A percentile compares a stretch with the other conserved stretches of the same genome.
Conservation (phyloP, 2,113 vertebrate genomes). For the Scatophagus argus region DNA sequence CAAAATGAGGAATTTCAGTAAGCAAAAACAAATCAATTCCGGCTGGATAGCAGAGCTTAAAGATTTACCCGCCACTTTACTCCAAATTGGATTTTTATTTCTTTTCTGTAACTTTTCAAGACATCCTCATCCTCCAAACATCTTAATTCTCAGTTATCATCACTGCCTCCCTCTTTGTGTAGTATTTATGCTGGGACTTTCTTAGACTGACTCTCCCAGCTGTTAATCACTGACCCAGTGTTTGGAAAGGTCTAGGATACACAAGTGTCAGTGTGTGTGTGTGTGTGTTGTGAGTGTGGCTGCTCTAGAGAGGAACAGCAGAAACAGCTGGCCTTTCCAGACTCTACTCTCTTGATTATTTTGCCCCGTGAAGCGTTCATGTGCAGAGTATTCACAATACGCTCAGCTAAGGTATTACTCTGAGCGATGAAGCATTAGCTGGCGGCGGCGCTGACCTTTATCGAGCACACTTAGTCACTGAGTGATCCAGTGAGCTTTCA, state of each 20-base stretch:
- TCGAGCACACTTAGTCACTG: conserved; percentile 52
- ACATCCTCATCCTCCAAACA: no score
- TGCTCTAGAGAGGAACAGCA: conserved; percentile 14
- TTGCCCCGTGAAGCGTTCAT: conserved; percentile 67
- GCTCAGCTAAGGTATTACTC: conserved; percentile 58
- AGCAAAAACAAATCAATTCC: neutral
- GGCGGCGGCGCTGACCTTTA: conserved; percentile 72
- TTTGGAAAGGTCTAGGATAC: conserved; percentile 24
- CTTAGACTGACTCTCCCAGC: neutral
- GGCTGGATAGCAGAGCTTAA: neutral
- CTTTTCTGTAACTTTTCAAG: neutral
- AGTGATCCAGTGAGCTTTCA: conserved; percentile 36
- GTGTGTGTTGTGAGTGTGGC: conserved; percentile 21
- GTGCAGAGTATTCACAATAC: conserved; percentile 63
- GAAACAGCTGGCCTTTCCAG: conserved; percentile 64
- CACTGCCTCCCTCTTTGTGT: neutral
- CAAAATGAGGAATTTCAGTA: neutral
- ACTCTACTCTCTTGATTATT: conserved; percentile 53
- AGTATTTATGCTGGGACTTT: neutral
- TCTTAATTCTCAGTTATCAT: neutral
- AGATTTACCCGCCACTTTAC: neutral
- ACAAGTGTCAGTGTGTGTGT: neutral
- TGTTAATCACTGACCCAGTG: conserved; percentile 27
- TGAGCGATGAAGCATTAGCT: conserved; percentile 52
- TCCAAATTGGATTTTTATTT: neutral